Conservation (phyloP, 2,113 vertebrate genomes). For the Rhizomys pruinosus region DNA sequence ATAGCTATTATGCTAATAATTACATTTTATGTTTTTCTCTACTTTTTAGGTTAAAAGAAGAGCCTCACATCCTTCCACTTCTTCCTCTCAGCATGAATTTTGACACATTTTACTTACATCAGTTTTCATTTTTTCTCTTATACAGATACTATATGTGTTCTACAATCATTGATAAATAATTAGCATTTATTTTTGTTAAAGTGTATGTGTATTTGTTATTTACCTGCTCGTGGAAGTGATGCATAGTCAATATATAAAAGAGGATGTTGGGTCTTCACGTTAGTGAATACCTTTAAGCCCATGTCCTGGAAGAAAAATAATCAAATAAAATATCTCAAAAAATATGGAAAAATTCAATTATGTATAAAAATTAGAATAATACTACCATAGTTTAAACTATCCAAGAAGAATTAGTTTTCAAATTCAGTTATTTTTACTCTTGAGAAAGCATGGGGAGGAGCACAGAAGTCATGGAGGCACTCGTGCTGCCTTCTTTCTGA, state of each 20-base stretch:
- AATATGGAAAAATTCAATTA: background rate
- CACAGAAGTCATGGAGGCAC: background rate
- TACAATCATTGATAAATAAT: background rate
- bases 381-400: background rate
- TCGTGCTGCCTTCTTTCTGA: background rate
- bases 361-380: background rate
- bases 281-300: background rate
- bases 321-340: background rate
- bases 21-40: no score
- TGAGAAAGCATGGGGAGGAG: background rate
- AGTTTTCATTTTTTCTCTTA: background rate
- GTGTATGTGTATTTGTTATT: background rate
- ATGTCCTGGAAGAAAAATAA: background rate
- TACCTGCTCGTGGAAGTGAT: fast-evolving
- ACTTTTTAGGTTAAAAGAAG: background rate
- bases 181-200: background rate
- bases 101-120: background rate
- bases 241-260: fast-evolving
- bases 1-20: no score
- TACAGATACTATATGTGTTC: background rate
- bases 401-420: background rate
- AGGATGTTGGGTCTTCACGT: background rate
- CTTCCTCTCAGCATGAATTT: background rate
- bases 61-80: background rate
- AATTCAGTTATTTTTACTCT: background rate